Evolutionary conservation across 1,140 invertebrate genomes (phyloP), one percentile per base, ranked within the genome.

Genomic region (Leguminivora glycinivorella): DNA sequence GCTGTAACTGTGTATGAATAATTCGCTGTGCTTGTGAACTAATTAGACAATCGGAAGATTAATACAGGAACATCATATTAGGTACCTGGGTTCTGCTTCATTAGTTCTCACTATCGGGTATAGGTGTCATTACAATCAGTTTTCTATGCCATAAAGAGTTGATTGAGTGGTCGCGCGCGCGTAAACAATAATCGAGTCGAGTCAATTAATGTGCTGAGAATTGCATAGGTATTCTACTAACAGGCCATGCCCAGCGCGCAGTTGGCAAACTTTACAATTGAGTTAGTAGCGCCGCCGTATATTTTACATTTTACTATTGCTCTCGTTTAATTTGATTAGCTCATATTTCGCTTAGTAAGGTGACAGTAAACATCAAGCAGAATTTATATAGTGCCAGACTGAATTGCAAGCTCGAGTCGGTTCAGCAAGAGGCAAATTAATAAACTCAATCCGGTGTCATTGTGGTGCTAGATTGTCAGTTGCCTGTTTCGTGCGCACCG

Each of bases 311-410:
- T 63, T 34, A 63, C 14, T 63, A 63, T 63, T 29, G 58, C 58
- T 31, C 26, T 29, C 58, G 31, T 63, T 63, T 29, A 63, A 26
- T 63, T 63, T 63, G 58, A 63, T 63, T 63, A 63, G 29, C 58
- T 63, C 25, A 63, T 63, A 63, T 63, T 63, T 63, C 58, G 58
- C n/a, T 63, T 29, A 29, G 12, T 63, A 63, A 63, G 26, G n/a
- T 26, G 58, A 31, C 58, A 29, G 25, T 63, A 60, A 31, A 63
- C 58, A 31, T 63, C 58, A 63, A 29, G 58, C 58, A 14, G n/a
- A 63, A 63, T 17, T 63, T 63, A 63, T 63, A 14, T 63, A n/a
- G 58, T 63, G 58, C 29, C 58, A 63, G 26, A 29, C 26, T 63
- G 58, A 63, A 31, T 63, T 63, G 26, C 26, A 63, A 63, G 56